Percentiles rank a stretch among this genome's conserved stretches.
Conservation (phyloP, 2,113 vertebrate species). For the Merops nubicus region DNA sequence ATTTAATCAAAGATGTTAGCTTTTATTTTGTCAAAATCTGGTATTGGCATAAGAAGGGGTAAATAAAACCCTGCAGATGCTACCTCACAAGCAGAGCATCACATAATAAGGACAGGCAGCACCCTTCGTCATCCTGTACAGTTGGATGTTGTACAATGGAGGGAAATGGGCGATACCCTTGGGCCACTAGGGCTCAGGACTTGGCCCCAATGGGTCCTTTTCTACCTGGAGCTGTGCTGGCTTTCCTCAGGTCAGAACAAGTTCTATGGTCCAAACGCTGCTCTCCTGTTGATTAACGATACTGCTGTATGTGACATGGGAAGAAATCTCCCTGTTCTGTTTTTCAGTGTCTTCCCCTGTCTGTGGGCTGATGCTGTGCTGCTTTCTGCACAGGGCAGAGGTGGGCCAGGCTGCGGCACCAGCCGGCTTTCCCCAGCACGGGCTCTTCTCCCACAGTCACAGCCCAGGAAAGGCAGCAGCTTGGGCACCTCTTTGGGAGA, state of each 20-base stretch:
- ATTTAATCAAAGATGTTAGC: background rate
- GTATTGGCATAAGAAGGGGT: background rate
- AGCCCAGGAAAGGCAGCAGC: background rate
- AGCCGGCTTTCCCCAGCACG: rapidly evolving
- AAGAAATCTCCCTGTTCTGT: background rate
- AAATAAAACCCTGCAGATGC: background rate
- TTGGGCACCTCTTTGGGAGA: rapidly evolving
- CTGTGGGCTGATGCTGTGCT: rapidly evolving
- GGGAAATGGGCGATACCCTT: rapidly evolving
- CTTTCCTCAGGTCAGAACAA: background rate
- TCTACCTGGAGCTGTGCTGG: rapidly evolving
- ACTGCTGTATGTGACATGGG: background rate
- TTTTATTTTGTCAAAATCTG: background rate
- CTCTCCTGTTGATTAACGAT: background rate
- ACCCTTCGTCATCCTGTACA: rapidly evolving
- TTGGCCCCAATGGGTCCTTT: background rate
- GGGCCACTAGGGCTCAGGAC: rapidly evolving
- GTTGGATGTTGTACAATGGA: rapidly evolving
- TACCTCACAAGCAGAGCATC: rapidly evolving
- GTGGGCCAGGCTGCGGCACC: background rate
- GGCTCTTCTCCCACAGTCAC: rapidly evolving
- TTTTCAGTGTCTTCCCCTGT: background rate
- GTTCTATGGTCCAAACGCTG: too few species aligned
- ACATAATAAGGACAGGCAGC: rapidly evolving
- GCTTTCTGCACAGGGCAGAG: background rate